Conservation (phyloP, 2,113 vertebrate genomes). For the Antechinus flavipes region DNA sequence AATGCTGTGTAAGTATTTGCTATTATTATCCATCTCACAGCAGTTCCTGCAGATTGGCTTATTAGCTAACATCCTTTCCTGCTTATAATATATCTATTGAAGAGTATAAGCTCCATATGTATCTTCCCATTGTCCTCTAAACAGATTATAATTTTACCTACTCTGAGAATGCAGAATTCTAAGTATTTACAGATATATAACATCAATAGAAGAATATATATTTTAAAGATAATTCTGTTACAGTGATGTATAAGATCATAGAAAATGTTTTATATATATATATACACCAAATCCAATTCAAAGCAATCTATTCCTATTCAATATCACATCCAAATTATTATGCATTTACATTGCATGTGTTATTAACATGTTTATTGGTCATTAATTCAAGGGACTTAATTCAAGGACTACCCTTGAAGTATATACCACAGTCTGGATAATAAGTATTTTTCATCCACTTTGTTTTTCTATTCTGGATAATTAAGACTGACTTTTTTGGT, state of each 20-base stretch:
- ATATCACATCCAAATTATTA: background rate
- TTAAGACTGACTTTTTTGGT: background rate
- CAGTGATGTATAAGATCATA: background rate
- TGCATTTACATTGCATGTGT: background rate
- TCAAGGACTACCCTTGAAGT: background rate
- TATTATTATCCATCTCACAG: background rate
- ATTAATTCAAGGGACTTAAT: background rate
- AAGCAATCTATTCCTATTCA: background rate
- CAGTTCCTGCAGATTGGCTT: background rate
- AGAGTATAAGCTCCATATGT: background rate
- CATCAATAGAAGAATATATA: background rate
- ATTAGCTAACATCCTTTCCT: background rate
- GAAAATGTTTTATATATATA: background rate
- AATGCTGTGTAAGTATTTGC: background rate
- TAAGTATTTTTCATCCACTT: background rate
- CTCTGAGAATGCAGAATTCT: background rate
- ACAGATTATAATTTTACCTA: background rate
- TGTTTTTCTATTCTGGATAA: background rate
- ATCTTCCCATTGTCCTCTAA: background rate
- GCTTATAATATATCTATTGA: background rate
- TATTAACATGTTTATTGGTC: background rate
- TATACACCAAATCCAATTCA: background rate
- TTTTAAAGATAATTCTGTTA: background rate
- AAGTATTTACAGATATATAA: background rate
- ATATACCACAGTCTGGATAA: background rate